Conservation (phyloP, 1,140 invertebrate species). For the Zaprionus tsacasi region DNA sequence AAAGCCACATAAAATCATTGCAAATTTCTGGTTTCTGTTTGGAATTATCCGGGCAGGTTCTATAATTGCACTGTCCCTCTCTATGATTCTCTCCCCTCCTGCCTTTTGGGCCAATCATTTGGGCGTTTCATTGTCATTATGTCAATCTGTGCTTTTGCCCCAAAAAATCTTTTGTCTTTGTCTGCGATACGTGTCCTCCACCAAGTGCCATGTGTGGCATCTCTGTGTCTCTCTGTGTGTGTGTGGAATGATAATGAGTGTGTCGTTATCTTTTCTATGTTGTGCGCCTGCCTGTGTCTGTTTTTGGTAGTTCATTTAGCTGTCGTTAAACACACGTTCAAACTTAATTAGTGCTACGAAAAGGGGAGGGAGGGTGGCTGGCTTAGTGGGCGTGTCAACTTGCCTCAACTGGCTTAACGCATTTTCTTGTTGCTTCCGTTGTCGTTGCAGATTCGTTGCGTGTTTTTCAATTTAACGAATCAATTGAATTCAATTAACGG, state of each 20-base stretch:
- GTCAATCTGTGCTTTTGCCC: conserved; percentile 51
- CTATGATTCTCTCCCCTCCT: not conserved
- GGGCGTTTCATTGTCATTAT: conserved; percentile 68
- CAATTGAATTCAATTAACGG: conserved; percentile 25
- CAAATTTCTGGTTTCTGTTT: conserved; percentile 51
- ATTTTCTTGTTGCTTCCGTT: not conserved
- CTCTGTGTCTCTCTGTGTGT: conserved; percentile 21
- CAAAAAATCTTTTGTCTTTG: conserved; percentile 31
- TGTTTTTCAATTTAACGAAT: conserved; percentile 11
- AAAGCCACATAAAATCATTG: conserved; percentile 61
- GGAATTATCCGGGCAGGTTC: conserved; percentile 45
- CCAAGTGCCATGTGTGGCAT: conserved; percentile 7
- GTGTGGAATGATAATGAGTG: conserved; percentile 50
- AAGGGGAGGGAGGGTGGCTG: not conserved
- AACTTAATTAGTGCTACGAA: conserved; percentile 58
- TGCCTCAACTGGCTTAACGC: not conserved
- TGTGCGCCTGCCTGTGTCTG: conserved; percentile 44
- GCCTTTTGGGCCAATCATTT: conserved; percentile 66
- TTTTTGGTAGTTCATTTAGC: conserved; percentile 77
- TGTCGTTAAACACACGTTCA: conserved; percentile 76
- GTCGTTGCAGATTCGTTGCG: not conserved
- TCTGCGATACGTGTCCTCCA: conserved; percentile 33
- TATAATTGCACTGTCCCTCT: conserved; percentile 39
- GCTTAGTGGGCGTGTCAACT: conserved; percentile 16
- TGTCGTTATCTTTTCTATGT: conserved; percentile 70